Evolutionary conservation across 2,113 vertebrate genomes (phyloP), one percentile per base, ranked within the genome.

Genomic region (Machaerirhynchus nigripectus): DNA sequence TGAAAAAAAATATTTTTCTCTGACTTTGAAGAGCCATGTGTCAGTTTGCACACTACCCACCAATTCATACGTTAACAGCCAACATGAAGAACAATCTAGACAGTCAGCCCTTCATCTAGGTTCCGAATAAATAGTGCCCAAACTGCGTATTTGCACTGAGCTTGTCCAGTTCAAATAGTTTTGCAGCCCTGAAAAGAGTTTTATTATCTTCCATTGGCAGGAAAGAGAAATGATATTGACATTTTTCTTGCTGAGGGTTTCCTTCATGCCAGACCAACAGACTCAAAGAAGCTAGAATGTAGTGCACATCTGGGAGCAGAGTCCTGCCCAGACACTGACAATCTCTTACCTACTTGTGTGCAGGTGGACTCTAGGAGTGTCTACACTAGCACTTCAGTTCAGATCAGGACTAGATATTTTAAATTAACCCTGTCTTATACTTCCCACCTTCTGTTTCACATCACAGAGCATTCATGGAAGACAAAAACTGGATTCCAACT

Each of bases 1-100:
- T 95, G 96, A 96, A 95, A 95, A 93, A 89, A 89, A 91, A 18
- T 87, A 67, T 89, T 95, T 92, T 95, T 57, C 93, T 84, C 73
- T 82, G 69, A 71, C 89, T 96, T 86, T 94, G 87, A 95, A 93
- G 81, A 93, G 87, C 91, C 69, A 40, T 84, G 89, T 95, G 87
- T 95, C 94, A 65, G 65, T 97, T 94, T 84, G 61, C 61, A 87
- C 89, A 75, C 78, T 93, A 95, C 86, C 83, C 67, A 90, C 68
- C 82, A 85, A 91, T 93, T 91, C 85, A 68, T 73, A 59, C 20
- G 2, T 63, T 81, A 95, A 75, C 44, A 87, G 52, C 47, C 49
- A 68, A 87, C 37, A 47, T 52, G 89, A 92, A 91, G 87, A 95
- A 73, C 63, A 49, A 80, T 86, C 82, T 80, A 69, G 85, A 92